phyloP scores from a whole-genome alignment of 1,140 invertebrate genomes.

The Oedothorax gibbosus region DNA sequence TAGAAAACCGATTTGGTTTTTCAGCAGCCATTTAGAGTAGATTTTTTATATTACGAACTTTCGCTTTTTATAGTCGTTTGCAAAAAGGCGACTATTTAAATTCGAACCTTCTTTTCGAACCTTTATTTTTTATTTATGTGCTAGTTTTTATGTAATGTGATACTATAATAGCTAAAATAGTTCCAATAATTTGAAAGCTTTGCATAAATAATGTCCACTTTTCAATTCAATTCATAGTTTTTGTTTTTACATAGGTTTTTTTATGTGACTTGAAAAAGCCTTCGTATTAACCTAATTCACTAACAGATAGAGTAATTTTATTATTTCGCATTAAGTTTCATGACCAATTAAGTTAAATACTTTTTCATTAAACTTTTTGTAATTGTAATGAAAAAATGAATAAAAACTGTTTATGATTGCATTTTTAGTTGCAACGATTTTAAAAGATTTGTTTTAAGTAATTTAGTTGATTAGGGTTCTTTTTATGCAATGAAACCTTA shows the following conservation, averaged over 20 bases:
- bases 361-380: neutral
- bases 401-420: neutral
- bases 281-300: slow-evolving; percentile 18
- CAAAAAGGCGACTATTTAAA: slow-evolving; percentile 56
- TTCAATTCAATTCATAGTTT: neutral
- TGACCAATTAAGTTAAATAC: slow-evolving; percentile 34
- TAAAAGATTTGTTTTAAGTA: neutral
- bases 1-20: slow-evolving; percentile 60
- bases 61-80: slow-evolving; percentile 41
- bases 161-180: slow-evolving; percentile 10
- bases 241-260: neutral
- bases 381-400: neutral
- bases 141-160: slow-evolving; percentile 4
- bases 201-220: slow-evolving; percentile 31
- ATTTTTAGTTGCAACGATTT: neutral
- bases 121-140: neutral
- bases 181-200: slow-evolving; percentile 8
- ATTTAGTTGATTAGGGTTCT: neutral
- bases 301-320: slow-evolving; percentile 42
- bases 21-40: slow-evolving; percentile 54
- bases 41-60: slow-evolving; percentile 22
- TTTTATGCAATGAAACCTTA: no score
- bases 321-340: slow-evolving; percentile 35
- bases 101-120: neutral
- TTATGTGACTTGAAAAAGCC: neutral